Percentiles rank a stretch among this genome's conserved stretches.
phyloP scores from a whole-genome alignment of 2,797 vertebrate genomes.

The Argya squamiceps region DNA sequence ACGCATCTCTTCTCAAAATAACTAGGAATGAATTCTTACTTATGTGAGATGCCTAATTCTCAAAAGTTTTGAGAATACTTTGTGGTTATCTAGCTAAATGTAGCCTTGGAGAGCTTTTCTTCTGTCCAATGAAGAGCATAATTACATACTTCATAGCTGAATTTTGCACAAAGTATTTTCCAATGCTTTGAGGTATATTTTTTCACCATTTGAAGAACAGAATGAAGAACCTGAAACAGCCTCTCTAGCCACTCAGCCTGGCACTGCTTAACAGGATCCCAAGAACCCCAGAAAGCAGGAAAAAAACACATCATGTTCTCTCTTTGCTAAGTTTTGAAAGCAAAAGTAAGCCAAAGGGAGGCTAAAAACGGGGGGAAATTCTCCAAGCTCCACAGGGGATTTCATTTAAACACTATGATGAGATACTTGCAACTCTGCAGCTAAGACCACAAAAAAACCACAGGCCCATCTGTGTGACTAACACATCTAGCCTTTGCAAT shows the following conservation, averaged over 20 bases:
- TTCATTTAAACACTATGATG: slow-evolving; percentile 7
- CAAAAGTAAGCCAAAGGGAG: neutral
- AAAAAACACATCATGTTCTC: neutral
- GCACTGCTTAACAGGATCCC: slow-evolving; percentile 20
- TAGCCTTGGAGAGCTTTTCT: neutral
- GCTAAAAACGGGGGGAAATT: neutral
- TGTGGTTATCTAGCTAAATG: neutral
- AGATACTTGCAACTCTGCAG: neutral
- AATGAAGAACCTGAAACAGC: slow-evolving; percentile 53
- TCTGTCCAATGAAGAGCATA: neutral
- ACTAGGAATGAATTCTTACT: neutral
- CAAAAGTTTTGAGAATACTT: neutral
- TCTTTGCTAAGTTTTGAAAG: slow-evolving; percentile 22
- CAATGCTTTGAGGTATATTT: slow-evolving; percentile 52
- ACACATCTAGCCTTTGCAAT: neutral
- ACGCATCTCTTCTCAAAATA: neutral
- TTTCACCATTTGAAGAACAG: slow-evolving; percentile 58
- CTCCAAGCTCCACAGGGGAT: neutral
- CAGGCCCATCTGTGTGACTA: neutral
- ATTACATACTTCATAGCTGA: slow-evolving; percentile 29
- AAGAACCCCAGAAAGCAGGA: neutral
- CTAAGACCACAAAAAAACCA: neutral
- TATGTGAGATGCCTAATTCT: neutral
- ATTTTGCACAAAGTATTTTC: slow-evolving; percentile 51
- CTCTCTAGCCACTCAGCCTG: slow-evolving; percentile 16